Evolutionary conservation across 2,888 invertebrate species (phyloP), one percentile per base, ranked within the genome.

Genomic region (Drosophila vallismaia): DNA sequence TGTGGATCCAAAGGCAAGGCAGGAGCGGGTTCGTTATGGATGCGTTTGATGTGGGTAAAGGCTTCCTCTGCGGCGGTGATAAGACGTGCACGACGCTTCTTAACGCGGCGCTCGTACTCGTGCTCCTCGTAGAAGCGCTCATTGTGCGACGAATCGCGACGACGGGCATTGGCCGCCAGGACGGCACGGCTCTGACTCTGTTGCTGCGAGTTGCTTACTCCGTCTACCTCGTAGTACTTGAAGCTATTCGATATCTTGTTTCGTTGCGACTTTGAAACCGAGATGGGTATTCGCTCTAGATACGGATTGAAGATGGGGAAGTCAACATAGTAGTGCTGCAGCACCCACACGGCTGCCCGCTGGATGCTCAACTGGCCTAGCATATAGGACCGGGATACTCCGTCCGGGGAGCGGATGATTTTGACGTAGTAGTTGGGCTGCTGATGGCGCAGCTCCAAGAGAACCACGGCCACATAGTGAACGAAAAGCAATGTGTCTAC

Each of bases 121-220:
- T 98, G 97, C 92, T 99, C 99, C 91, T 99, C 99, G 92, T 99
- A 98, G 92, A 99, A 98, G 36, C 98, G 94, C 92, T 99, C 99
- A 92, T 99, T 99, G 93, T 99, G 99, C 74, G 97, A 96, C 0
- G 98, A 97, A 79, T 98, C 94, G 29, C 98, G 94, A 1, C 98
- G 94, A 12, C 98, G 94, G 0, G 97, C 95, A 82, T 96, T 95
- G 1, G 96, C 96, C 2, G 95, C 94, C 74, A 95, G 86, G 87
- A 95, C 93, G 0, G 94, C 94, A 38, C 94, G 92, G 6, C 95
- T 94, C 86, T 96, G 96, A 63, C 95, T 95, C 59, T 95, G 92
- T 74, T 95, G 94, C 45, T 94, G 93, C 54, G 94, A 93, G 3
- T 94, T 92, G 79, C 94, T 95, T 0, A 96, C 94, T 4, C 95